phyloP scores from a whole-genome alignment of 2,888 invertebrate genomes.

The Ctenicera cuprea region DNA sequence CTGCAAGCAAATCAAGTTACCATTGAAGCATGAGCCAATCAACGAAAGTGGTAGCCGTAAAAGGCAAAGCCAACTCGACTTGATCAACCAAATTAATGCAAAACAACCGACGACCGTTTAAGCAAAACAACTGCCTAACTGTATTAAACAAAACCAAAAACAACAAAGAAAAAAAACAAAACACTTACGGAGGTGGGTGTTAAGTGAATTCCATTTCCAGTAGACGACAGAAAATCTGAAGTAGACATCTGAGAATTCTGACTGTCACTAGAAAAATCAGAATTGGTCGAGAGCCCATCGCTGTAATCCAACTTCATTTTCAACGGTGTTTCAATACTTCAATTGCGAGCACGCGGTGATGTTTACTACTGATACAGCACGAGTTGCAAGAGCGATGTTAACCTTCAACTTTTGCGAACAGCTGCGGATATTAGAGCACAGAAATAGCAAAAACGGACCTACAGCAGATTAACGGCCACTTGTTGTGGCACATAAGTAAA shows the following conservation, averaged over 20 bases:
- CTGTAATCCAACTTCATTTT: slow-evolving; percentile 70
- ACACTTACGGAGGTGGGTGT: slow-evolving; percentile 67
- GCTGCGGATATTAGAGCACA: slow-evolving; percentile 44
- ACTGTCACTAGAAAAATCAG: slow-evolving; percentile 71
- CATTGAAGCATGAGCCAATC: slow-evolving; percentile 31
- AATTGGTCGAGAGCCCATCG: slow-evolving; percentile 70
- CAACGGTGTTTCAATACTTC: neutral
- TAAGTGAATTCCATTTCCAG: slow-evolving; percentile 66
- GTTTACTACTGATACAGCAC: slow-evolving; percentile 44
- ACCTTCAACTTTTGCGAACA: slow-evolving; percentile 59
- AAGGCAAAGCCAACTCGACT: slow-evolving; percentile 34
- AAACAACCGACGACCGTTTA: slow-evolving; percentile 6
- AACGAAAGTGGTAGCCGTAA: slow-evolving; percentile 43
- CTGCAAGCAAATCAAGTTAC: slow-evolving; percentile 29
- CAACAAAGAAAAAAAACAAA: neutral
- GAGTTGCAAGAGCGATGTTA: slow-evolving; percentile 51
- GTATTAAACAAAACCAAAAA: neutral
- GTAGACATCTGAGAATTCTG: slow-evolving; percentile 70
- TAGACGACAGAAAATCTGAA: slow-evolving; percentile 65
- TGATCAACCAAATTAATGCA: slow-evolving; percentile 9
- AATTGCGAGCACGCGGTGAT: slow-evolving; percentile 43
- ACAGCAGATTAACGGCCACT: slow-evolving; percentile 40
- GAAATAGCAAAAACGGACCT: slow-evolving; percentile 34
- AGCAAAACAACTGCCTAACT: neutral
- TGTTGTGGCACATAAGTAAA: slow-evolving; percentile 55